phyloP scores from a whole-genome alignment of 2,888 invertebrate genomes.

The Synergus japonicus region DNA sequence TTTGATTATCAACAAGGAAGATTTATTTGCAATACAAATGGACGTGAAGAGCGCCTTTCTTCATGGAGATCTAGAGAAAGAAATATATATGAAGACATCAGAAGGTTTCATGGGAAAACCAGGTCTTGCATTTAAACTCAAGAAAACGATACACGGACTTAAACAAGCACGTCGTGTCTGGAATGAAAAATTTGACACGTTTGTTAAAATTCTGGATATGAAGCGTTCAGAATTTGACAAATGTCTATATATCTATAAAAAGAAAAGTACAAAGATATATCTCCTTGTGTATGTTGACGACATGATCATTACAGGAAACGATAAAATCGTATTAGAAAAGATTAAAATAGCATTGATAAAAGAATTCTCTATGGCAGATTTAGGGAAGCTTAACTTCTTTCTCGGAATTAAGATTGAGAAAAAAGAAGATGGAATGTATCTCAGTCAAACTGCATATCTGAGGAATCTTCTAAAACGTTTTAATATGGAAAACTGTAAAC shows the following conservation, averaged over 20 bases:
- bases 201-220: slow-evolving; percentile 53
- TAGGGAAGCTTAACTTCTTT: no score
- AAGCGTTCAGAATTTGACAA: slow-evolving; percentile 55
- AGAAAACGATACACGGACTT: slow-evolving; percentile 63
- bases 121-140: slow-evolving; percentile 57
- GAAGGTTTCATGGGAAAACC: slow-evolving; percentile 41
- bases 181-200: slow-evolving; percentile 58
- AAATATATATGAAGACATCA: slow-evolving; percentile 60
- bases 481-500: slow-evolving; percentile 59
- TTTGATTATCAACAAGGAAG: slow-evolving; percentile 44
- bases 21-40: slow-evolving; percentile 54
- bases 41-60: slow-evolving; percentile 57
- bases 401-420: no score
- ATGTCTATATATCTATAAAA: slow-evolving; percentile 58
- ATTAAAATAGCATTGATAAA: no score
- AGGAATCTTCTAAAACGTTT: no score
- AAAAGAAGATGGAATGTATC: no score
- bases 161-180: slow-evolving; percentile 64
- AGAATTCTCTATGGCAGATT: no score
- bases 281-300: slow-evolving; percentile 64
- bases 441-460: no score
- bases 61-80: slow-evolving; percentile 60
- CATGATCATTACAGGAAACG: slow-evolving; percentile 58
- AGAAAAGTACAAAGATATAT: slow-evolving; percentile 46
- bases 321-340: background rate